phyloP scores from a whole-genome alignment of 2,797 vertebrate species.

The Galago senegalensis region DNA sequence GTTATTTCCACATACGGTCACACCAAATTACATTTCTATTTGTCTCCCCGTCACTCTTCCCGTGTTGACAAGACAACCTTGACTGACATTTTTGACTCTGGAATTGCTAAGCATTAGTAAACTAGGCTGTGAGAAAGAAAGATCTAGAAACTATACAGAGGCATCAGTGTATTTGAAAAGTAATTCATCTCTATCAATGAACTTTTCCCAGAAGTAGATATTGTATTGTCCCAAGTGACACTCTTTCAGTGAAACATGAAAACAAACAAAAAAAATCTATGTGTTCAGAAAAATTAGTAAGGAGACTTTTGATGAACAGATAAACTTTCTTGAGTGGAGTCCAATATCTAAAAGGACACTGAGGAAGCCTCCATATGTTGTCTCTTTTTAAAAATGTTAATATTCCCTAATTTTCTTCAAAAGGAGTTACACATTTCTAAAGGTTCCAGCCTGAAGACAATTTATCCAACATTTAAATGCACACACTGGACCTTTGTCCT shows the following conservation, averaged over 20 bases:
- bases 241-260: background rate
- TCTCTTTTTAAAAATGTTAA: background rate
- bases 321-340: background rate
- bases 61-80: conserved; percentile 32
- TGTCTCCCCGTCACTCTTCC: conserved; percentile 44
- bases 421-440: background rate
- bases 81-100: conserved; percentile 61
- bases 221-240: background rate
- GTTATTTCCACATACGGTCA: conserved; percentile 64
- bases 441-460: background rate
- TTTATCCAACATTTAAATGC: background rate
- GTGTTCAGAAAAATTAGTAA: background rate
- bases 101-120: conserved; percentile 47
- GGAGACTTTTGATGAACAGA: background rate
- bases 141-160: conserved; percentile 24
- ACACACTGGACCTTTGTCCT: background rate
- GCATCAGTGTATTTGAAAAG: background rate
- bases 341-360: background rate
- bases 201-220: background rate
- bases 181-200: background rate
- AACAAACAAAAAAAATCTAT: background rate
- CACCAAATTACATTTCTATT: conserved; percentile 61
- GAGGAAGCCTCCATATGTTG: background rate
- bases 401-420: background rate
- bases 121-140: conserved; percentile 5